Base-by-base conservation (phyloP, 1,140 invertebrate species). In the Drosophila sechellia region DNA sequence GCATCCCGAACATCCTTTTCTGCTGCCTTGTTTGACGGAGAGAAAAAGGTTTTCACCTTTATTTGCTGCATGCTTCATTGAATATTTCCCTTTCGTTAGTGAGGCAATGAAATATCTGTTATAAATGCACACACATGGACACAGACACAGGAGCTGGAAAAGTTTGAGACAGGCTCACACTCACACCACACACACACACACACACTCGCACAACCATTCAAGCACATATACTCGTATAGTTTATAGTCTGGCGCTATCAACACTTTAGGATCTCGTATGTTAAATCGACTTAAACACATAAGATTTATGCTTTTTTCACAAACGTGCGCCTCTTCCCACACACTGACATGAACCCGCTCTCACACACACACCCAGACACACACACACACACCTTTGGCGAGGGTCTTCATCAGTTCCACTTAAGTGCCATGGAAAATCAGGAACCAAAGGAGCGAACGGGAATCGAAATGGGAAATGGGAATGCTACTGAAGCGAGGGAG, bases 41-140 rank as follows among this genome's bases (percentile, higher is more conserved):
- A 53, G 58, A 71, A 78, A 78, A 78, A 78, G 75, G 74, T 78
- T 78, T 78, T 78, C 76, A 78, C 76, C 76, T 78, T 78, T 78
- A 78, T 78, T 78, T 78, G 75, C 74, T 59, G 76, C 74, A 78
- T 78, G 76, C 75, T 78, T 78, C 76, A 78, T 78, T 78, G 76
- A 78, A 78, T 78, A 77, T 78, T 78, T 78, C 76, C 74, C 76
- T 78, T 78, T 78, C 76, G 76, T 78, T 78, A 78, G 76, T 78
- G 76, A 78, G 75, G 76, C 76, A 78, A 78, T 78, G 76, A 78
- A 78, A 78, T 78, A 74, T 78, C 76, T 78, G 74, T 78, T 78
- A 78, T 78, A 77, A 78, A 64, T 72, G 74, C 74, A 78, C 35
- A 45, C 3, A 15, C 8, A 43, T 17, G 11, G 2, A 8, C 35